Evolutionary conservation across 2,113 vertebrate genomes (phyloP).

Genomic region (Psilopogon haemacephalus): DNA sequence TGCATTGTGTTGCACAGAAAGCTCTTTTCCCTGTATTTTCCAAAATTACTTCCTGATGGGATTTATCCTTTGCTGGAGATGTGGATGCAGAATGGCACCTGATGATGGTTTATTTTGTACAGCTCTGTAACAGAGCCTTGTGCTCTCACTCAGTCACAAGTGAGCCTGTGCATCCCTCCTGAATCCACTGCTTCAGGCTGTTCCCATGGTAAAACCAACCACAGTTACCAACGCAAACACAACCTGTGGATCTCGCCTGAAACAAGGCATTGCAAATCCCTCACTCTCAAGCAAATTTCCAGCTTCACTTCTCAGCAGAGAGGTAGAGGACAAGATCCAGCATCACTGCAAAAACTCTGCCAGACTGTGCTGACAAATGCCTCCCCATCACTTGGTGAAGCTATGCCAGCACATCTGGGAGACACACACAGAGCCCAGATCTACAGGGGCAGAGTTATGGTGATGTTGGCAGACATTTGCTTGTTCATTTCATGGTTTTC

Average conservation of each 20-base stretch:
- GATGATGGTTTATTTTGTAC: neutral
- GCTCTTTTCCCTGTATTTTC: neutral
- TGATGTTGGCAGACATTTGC: neutral
- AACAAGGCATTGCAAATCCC: neutral
- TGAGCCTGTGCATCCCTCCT: neutral
- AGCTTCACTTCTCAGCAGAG: neutral
- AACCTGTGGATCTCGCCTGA: neutral
- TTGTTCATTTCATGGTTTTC: constrained; percentile 4
- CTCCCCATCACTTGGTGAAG: neutral
- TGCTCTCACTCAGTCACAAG: neutral
- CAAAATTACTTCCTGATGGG: neutral
- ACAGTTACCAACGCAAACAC: neutral
- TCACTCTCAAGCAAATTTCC: neutral
- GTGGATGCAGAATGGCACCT: neutral
- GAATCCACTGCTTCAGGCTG: neutral
- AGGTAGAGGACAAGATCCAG: neutral
- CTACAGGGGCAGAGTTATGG: neutral
- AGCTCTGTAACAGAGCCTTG: neutral
- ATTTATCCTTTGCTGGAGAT: neutral
- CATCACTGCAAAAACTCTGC: neutral
- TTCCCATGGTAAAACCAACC: constrained; percentile 13
- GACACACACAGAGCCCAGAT: neutral
- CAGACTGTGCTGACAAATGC: neutral
- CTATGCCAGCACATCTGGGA: constrained; percentile 12
- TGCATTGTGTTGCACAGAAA: neutral